A percentile compares a stretch with the other conserved stretches of the same genome.
Evolutionary conservation across 2,888 invertebrate genomes (phyloP).

Genomic region (Venusia cambrica): DNA sequence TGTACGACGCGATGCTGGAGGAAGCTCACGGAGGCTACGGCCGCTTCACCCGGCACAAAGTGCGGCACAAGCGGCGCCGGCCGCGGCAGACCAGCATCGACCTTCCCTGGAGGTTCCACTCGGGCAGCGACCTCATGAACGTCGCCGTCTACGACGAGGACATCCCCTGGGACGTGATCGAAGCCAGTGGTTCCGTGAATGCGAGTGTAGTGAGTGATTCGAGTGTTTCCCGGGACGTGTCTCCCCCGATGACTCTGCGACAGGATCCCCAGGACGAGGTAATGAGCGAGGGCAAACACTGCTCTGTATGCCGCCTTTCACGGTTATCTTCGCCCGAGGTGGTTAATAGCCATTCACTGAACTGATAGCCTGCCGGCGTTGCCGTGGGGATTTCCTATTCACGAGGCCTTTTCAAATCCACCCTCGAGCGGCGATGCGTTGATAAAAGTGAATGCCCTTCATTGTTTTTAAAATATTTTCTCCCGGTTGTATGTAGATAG

Average conservation of each 20-base stretch:
- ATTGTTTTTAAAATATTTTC: constrained; percentile 74
- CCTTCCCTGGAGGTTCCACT: constrained; percentile 77
- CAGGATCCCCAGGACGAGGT: constrained; percentile 70
- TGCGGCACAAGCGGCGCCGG: constrained; percentile 72
- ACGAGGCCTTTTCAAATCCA: constrained; percentile 57
- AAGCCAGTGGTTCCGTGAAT: constrained; percentile 52
- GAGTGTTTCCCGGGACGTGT: constrained; percentile 65
- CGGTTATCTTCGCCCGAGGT: constrained; percentile 74
- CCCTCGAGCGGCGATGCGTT: constrained; percentile 70
- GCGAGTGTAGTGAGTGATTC: constrained; percentile 72
- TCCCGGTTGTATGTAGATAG: constrained; percentile 57
- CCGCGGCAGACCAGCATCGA: constrained; percentile 61
- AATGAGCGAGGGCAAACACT: constrained; percentile 62
- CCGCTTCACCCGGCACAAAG: constrained; percentile 67
- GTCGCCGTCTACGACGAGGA: constrained; percentile 77
- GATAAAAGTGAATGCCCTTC: constrained; percentile 72
- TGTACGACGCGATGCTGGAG: constrained; percentile 69
- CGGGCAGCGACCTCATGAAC: constrained; percentile 74
- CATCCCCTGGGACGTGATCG: constrained; percentile 76
- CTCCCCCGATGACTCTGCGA: constrained; percentile 66
- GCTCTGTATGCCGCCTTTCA: constrained; percentile 56
- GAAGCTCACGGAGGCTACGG: constrained; percentile 60
- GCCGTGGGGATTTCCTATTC: constrained; percentile 63
- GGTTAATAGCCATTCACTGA: constrained; percentile 71
- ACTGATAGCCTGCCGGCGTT: constrained; percentile 63